phyloP scores from a whole-genome alignment of 2,888 invertebrate genomes.

The Scaptomyza reducta region DNA sequence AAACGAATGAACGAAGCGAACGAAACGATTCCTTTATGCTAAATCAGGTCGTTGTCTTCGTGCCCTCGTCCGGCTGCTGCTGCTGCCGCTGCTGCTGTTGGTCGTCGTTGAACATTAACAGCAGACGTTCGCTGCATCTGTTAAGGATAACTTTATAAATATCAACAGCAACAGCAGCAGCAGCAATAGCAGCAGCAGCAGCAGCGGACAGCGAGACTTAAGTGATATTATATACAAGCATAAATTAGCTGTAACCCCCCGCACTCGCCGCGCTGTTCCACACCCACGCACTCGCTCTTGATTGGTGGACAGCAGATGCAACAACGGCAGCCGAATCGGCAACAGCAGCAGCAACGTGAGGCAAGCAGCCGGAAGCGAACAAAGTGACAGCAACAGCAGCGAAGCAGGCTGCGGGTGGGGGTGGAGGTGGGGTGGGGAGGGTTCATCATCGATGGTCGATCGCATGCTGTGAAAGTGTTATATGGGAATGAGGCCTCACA shows the following conservation, averaged over 20 bases:
- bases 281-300: slow-evolving; percentile 66
- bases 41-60: slow-evolving; percentile 73
- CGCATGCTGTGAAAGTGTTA: slow-evolving; percentile 59
- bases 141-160: slow-evolving; percentile 59
- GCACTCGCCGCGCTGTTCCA: slow-evolving; percentile 1
- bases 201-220: slow-evolving; percentile 51
- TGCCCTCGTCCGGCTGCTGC: slow-evolving; percentile 37
- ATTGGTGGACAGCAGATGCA: slow-evolving; percentile 82
- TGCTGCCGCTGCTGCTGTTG: slow-evolving; percentile 7
- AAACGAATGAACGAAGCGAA: slow-evolving; percentile 34
- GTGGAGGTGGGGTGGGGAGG: no score
- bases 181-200: slow-evolving; percentile 1
- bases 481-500: slow-evolving; percentile 43
- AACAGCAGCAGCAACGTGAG: not conserved
- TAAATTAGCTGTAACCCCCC: slow-evolving; percentile 46
- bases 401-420: not conserved
- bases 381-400: slow-evolving; percentile 41
- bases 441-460: slow-evolving; percentile 45
- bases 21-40: slow-evolving; percentile 41
- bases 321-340: slow-evolving; percentile 43
- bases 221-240: slow-evolving; percentile 73
- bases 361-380: slow-evolving; percentile 46
- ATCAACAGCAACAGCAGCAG: slow-evolving; percentile 30
- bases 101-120: slow-evolving; percentile 3
- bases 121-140: slow-evolving; percentile 27